Percentiles rank a stretch among this genome's conserved stretches.
phyloP scores from a whole-genome alignment of 2,888 invertebrate species.

The Rambutsinella grinnellia region DNA sequence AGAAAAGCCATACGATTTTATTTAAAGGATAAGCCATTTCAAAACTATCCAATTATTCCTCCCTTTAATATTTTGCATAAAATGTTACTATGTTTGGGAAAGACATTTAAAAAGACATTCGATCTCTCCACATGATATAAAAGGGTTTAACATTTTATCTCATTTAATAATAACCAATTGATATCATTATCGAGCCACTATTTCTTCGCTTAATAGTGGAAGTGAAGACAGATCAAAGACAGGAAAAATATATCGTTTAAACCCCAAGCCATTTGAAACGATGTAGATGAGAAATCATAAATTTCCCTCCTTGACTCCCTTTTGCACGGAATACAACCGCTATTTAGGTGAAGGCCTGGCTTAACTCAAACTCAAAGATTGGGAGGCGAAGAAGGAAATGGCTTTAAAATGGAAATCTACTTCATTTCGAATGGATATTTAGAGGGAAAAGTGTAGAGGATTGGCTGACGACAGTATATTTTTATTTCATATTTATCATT shows the following conservation, averaged over 20 bases:
- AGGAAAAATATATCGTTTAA: not conserved
- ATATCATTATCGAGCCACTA: not conserved
- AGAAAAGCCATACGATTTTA: too few relatives aligned
- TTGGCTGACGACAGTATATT: conserved; percentile 29
- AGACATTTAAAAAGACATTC: too few relatives aligned
- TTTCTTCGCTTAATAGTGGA: not conserved
- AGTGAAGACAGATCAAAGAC: not conserved
- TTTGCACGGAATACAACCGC: not conserved
- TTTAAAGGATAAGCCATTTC: too few relatives aligned
- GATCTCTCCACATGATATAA: too few relatives aligned
- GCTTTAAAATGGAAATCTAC: conserved; percentile 49
- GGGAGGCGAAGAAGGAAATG: conserved; percentile 31
- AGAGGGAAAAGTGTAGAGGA: conserved; percentile 5
- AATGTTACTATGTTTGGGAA: too few relatives aligned
- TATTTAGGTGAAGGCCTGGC: not conserved
- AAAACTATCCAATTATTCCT: too few relatives aligned
- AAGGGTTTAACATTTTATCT: too few relatives aligned
- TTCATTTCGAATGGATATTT: not conserved
- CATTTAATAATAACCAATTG: not conserved
- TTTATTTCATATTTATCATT: conserved; percentile 52
- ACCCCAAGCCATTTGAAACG: too few relatives aligned
- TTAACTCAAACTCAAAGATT: too few relatives aligned
- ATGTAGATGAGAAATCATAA: conserved; percentile 8
- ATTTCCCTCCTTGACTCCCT: conserved; percentile 19
- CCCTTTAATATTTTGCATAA: too few relatives aligned